A percentile compares a stretch with the other conserved stretches of the same genome.
Conservation (phyloP, 1,140 invertebrate genomes). For the Cotesia typhae region DNA sequence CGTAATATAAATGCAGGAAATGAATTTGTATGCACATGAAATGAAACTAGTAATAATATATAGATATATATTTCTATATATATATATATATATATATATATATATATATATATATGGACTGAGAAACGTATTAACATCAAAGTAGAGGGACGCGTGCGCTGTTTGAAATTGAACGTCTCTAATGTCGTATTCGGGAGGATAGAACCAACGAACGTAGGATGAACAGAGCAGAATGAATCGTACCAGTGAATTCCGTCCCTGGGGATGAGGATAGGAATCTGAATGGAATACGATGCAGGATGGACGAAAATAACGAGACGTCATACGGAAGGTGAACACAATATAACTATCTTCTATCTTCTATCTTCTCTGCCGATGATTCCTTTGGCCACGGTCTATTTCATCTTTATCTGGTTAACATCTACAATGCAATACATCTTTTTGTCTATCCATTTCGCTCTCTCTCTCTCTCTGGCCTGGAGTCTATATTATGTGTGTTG, state of each 20-base stretch:
- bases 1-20: constrained; percentile 14
- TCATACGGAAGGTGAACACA: constrained; percentile 39
- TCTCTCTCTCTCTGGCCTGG: constrained; percentile 7
- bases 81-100: background rate
- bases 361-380: constrained; percentile 36
- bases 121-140: constrained; percentile 4
- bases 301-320: constrained; percentile 43
- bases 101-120: background rate
- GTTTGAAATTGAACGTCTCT: constrained; percentile 38
- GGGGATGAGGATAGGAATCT: constrained; percentile 33
- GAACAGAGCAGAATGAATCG: no score
- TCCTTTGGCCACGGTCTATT: constrained; percentile 3
- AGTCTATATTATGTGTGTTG: background rate
- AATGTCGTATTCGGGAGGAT: constrained; percentile 38
- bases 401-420: constrained; percentile 1
- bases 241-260: constrained; percentile 16
- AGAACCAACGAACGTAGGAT: background rate
- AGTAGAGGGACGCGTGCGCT: constrained; percentile 26
- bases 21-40: constrained; percentile 23
- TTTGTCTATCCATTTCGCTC: constrained; percentile 3
- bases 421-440: background rate
- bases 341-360: constrained; percentile 38
- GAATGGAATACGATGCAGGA: constrained; percentile 12
- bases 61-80: background rate
- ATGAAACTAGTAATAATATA: constrained; percentile 2